Percentiles rank a stretch among this genome's conserved stretches.
Conservation (phyloP, 2,113 vertebrate genomes). For the Paraplagusia blochii region DNA sequence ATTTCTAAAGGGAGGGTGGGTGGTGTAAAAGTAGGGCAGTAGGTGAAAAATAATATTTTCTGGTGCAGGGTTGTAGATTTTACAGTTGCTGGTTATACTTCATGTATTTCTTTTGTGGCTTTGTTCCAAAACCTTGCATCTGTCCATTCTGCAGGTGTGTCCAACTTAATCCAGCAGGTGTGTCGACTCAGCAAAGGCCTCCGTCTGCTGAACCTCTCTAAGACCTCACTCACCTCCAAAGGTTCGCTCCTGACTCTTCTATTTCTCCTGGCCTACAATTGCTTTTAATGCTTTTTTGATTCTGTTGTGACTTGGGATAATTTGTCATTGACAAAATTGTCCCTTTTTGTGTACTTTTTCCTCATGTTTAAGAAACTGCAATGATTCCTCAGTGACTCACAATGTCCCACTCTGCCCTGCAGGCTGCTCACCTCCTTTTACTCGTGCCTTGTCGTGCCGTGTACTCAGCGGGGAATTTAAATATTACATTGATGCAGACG, state of each 20-base stretch:
- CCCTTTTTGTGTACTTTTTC: conserved; percentile 6
- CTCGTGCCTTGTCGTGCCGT: conserved; percentile 26
- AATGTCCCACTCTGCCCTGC: conserved; percentile 20
- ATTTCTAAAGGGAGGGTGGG: too few species aligned
- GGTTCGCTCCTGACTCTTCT: conserved; percentile 62
- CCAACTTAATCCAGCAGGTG: conserved; percentile 84
- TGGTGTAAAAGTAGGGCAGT: too few species aligned
- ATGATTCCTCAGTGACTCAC: conserved; percentile 28
- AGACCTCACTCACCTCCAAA: conserved; percentile 87
- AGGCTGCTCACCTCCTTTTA: conserved; percentile 27
- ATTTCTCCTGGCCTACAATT: too few species aligned
- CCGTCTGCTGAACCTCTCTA: conserved; percentile 86
- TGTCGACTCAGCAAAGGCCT: conserved; percentile 87
- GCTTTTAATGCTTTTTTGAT: too few species aligned
- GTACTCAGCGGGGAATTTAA: conserved; percentile 50
- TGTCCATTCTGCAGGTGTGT: conserved; percentile 50
- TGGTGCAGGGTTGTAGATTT: too few species aligned
- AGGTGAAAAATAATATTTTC: too few species aligned
- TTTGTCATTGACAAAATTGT: too few species aligned
- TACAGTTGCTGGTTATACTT: too few species aligned
- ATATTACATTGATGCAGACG: conserved; percentile 48
- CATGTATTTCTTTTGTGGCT: not conserved
- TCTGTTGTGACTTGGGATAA: too few species aligned
- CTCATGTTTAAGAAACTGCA: conserved; percentile 11
- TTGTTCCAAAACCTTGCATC: not conserved